These are phyloP conservation scores for Holocentrus rufus DNA, from an alignment of 2,797 vertebrate species.

Conservation along the genomic window DNA sequence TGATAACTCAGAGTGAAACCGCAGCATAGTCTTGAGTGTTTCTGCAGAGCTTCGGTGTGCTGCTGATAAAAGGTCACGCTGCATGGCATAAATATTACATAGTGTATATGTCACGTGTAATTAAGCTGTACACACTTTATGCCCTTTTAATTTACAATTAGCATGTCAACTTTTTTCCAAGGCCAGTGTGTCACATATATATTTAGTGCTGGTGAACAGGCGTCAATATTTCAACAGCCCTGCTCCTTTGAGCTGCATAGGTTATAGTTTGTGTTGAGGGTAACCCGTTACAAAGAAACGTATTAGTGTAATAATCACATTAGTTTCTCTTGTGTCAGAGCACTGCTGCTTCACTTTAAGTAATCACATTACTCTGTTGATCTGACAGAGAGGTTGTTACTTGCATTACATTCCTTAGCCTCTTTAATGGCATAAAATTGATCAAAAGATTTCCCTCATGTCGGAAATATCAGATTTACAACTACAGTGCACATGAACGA, in stretches of 20 bases:
- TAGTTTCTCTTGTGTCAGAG: too few relatives aligned
- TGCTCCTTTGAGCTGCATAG: constrained; percentile 20
- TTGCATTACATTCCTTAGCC: too few relatives aligned
- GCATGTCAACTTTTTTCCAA: constrained; percentile 41
- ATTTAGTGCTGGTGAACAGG: not conserved
- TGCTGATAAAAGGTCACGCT: constrained; percentile 24
- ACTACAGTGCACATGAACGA: too few relatives aligned
- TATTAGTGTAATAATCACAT: too few relatives aligned
- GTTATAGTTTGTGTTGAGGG: not conserved
- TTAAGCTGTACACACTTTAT: constrained; percentile 22
- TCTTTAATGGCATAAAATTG: too few relatives aligned
- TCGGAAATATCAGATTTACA: too few relatives aligned
- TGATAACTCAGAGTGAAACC: constrained; percentile 35
- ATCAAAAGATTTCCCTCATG: too few relatives aligned
- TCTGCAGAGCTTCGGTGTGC: constrained; percentile 36
- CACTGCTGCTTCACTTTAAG: too few relatives aligned
- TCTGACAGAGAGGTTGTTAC: too few relatives aligned
- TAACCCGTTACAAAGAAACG: too few relatives aligned
- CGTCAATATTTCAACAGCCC: constrained; percentile 43
- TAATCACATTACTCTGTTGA: too few relatives aligned
- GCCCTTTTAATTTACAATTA: not conserved
- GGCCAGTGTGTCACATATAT: constrained; percentile 31
- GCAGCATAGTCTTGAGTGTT: constrained; percentile 48
- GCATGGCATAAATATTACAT: constrained; percentile 47
- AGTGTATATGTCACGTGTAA: constrained; percentile 43